Conservation (phyloP, 1,140 invertebrate species). For the Aethina tumida region DNA sequence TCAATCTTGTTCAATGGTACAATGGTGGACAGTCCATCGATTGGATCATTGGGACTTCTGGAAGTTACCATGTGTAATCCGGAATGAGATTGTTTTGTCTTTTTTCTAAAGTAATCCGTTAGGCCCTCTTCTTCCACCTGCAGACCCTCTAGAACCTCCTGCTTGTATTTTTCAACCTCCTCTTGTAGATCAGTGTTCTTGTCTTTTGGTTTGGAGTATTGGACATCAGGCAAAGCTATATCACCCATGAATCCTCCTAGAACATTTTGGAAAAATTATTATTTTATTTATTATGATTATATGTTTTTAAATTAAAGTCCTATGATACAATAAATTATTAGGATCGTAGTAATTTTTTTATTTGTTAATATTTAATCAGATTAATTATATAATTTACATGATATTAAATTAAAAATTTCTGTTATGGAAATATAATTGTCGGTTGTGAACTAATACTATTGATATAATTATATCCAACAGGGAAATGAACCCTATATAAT, state of each 20-base stretch:
- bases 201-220: slow-evolving; percentile 41
- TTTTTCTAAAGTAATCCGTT: slow-evolving; percentile 54
- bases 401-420: slow-evolving; percentile 1
- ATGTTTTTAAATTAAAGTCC: background rate
- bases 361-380: background rate
- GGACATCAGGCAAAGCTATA: slow-evolving; percentile 59
- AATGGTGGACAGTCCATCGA: slow-evolving; percentile 16
- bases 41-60: slow-evolving; percentile 43
- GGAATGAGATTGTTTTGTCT: slow-evolving; percentile 46
- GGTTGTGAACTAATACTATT: no score
- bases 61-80: no score
- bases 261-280: slow-evolving; percentile 10
- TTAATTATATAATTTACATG: background rate
- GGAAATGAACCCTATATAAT: no score
- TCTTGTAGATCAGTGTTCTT: slow-evolving; percentile 49
- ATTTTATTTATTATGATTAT: slow-evolving; percentile 1
- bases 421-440: no score
- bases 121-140: slow-evolving; percentile 75
- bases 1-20: no score
- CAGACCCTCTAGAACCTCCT: slow-evolving; percentile 67
- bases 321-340: background rate
- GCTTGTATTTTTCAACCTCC: slow-evolving; percentile 65
- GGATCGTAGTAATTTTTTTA: slow-evolving; percentile 1
- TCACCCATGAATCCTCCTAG: slow-evolving; percentile 70
- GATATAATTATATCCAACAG: no score